Percentiles rank a stretch among this genome's conserved stretches.
phyloP scores from a whole-genome alignment of 2,113 vertebrate genomes.

The Anolis sagrei region DNA sequence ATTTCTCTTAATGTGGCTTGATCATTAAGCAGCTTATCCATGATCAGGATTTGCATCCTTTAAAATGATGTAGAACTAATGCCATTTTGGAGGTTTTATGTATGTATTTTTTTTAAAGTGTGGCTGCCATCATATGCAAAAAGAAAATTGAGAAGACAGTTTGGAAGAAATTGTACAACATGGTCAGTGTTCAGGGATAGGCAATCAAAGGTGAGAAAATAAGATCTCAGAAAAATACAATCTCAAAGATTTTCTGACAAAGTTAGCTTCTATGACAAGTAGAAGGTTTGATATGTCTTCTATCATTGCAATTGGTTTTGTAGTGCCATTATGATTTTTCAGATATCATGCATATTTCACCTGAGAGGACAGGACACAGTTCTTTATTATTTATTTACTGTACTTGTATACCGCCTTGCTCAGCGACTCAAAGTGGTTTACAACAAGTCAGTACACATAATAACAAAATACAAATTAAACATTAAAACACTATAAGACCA shows the following conservation, averaged over 20 bases:
- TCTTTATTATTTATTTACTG: too few relatives aligned
- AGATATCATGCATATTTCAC: too few relatives aligned
- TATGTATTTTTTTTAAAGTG: neutral
- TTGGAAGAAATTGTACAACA: neutral
- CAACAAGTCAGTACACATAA: too few relatives aligned
- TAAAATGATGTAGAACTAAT: neutral
- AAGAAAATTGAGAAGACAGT: neutral
- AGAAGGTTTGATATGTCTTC: neutral
- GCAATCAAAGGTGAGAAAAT: too few relatives aligned
- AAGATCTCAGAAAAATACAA: neutral
- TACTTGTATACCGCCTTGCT: too few relatives aligned
- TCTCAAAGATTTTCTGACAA: neutral
- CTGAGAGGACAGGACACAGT: neutral
- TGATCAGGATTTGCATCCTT: neutral
- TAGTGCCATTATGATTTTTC: too few relatives aligned
- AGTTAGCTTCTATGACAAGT: neutral
- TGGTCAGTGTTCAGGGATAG: neutral
- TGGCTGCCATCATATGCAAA: neutral
- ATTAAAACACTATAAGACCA: too few relatives aligned
- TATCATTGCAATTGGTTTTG: too few relatives aligned
- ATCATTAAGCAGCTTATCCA: too few relatives aligned
- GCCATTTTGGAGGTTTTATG: neutral
- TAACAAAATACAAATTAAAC: too few relatives aligned
- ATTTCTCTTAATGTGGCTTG: too few relatives aligned
- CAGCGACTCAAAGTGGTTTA: too few relatives aligned